These are phyloP conservation scores for Monoplex corrugatus DNA, from an alignment of 2,888 invertebrate species.

Conservation along the genomic window DNA sequence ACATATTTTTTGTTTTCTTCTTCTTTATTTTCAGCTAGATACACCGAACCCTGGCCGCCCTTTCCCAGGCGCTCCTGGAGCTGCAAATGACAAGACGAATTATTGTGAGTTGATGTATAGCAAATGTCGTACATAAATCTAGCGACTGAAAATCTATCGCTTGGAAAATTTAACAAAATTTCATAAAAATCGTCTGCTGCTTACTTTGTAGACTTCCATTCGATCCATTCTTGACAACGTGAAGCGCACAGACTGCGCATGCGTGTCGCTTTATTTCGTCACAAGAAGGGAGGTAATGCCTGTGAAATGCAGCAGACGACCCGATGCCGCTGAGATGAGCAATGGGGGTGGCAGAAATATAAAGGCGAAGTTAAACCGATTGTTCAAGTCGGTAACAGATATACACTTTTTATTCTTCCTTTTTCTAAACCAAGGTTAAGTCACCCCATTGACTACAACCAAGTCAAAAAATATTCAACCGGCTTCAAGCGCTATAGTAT, in stretches of 20 bases:
- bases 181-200: conserved; percentile 33
- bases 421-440: no score
- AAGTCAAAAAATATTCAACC: neutral
- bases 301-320: neutral
- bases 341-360: no score
- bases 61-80: conserved; percentile 74
- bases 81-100: conserved; percentile 62
- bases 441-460: neutral
- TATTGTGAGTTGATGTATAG: no score
- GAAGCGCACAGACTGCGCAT: conserved; percentile 70
- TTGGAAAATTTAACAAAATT: neutral
- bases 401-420: no score
- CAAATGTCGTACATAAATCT: neutral
- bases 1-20: conserved; percentile 70
- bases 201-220: conserved; percentile 74
- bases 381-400: no score
- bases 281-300: conserved; percentile 16
- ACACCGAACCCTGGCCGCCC: conserved; percentile 76
- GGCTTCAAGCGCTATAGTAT: no score
- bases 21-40: conserved; percentile 67
- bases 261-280: conserved; percentile 56
- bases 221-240: conserved; percentile 77
- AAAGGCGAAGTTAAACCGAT: no score
- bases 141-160: neutral
- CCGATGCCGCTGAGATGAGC: no score